Conservation (phyloP, 2,888 invertebrate genomes). For the Drepana falcataria region DNA sequence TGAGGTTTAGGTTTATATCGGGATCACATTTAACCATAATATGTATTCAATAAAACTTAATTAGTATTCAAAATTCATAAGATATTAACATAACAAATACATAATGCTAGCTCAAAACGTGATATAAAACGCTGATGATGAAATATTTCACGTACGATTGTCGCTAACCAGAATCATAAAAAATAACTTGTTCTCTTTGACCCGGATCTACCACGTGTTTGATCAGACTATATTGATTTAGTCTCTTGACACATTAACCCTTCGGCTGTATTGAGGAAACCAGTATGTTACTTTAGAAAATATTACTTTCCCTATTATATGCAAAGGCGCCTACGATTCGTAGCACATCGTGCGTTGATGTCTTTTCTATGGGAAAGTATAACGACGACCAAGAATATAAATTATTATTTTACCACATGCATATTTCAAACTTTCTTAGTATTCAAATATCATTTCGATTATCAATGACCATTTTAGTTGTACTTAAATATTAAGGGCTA, state of each 20-base stretch:
- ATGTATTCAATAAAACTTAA: neutral
- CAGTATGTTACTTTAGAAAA: slow-evolving; percentile 1
- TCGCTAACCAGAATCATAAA: slow-evolving; percentile 35
- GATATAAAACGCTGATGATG: slow-evolving; percentile 20
- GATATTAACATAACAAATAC: slow-evolving; percentile 12
- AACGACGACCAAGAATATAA: neutral
- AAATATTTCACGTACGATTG: slow-evolving; percentile 27
- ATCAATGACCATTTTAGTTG: too few species aligned
- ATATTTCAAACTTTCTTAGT: neutral
- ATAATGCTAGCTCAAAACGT: slow-evolving; percentile 18
- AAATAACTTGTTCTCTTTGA: slow-evolving; percentile 58
- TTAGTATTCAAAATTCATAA: slow-evolving; percentile 1
- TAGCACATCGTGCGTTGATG: slow-evolving; percentile 52
- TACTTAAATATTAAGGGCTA: too few species aligned
- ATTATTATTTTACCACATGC: neutral
- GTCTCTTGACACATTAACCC: slow-evolving; percentile 2
- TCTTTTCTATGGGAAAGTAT: slow-evolving; percentile 44
- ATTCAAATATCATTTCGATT: too few species aligned
- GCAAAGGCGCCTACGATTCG: slow-evolving; percentile 8
- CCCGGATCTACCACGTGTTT: slow-evolving; percentile 61
- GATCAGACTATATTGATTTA: slow-evolving; percentile 10
- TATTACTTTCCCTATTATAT: slow-evolving; percentile 5
- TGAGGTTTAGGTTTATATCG: too few species aligned
- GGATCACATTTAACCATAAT: too few species aligned
- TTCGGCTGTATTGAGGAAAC: neutral